Conservation (phyloP, 2,797 vertebrate genomes). For the Anabacerthia variegaticeps region DNA sequence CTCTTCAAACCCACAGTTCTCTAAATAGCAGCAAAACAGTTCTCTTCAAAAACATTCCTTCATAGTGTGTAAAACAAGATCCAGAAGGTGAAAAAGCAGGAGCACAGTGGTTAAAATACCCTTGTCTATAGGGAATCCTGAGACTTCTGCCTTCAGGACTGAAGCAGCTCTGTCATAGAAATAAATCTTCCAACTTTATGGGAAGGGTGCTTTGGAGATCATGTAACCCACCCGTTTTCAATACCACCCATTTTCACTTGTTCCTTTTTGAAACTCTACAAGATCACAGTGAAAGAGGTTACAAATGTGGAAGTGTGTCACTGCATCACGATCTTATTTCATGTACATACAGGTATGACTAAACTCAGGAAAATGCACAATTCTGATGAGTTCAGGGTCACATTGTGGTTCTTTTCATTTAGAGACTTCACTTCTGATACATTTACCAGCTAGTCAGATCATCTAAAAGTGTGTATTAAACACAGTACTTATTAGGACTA, state of each 20-base stretch:
- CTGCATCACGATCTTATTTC: not conserved
- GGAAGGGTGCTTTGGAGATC: not conserved
- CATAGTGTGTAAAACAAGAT: not conserved
- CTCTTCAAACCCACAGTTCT: not conserved
- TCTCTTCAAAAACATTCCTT: not conserved
- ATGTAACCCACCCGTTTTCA: not conserved
- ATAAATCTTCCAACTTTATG: not conserved
- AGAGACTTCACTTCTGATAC: not conserved
- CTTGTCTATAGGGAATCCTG: accelerated
- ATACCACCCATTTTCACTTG: not conserved
- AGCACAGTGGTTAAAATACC: not conserved
- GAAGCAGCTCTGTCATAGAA: not conserved
- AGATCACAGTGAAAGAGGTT: not conserved
- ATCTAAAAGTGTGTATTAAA: not conserved
- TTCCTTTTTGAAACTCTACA: not conserved
- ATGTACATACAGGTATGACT: not conserved
- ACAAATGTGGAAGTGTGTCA: not conserved
- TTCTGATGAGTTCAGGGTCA: not conserved
- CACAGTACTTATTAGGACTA: not conserved
- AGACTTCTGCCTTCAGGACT: not conserved
- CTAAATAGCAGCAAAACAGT: not conserved
- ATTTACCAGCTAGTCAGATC: not conserved
- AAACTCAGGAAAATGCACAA: not conserved
- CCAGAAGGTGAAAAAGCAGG: not conserved
- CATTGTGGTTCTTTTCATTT: not conserved